These are phyloP conservation scores for Coendou prehensilis DNA, from an alignment of 2,797 vertebrate species.

Conservation along the genomic window DNA sequence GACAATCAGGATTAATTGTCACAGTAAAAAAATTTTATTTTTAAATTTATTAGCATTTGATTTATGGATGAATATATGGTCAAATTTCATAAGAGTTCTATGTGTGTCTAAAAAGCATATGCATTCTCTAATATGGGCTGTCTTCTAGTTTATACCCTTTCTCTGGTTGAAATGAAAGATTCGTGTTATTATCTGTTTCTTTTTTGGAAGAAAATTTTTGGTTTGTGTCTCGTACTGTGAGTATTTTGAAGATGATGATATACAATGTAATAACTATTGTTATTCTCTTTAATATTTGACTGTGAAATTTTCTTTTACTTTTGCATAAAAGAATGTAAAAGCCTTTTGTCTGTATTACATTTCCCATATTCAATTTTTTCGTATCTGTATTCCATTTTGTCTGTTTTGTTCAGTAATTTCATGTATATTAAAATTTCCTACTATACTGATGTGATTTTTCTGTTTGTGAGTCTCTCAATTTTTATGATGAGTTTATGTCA, in stretches of 20 bases:
- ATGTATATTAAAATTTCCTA: not conserved
- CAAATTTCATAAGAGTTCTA: not conserved
- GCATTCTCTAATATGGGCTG: not conserved
- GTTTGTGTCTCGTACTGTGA: not conserved
- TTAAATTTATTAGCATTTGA: not conserved
- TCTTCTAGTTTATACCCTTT: not conserved
- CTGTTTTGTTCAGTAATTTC: not conserved
- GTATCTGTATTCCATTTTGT: not conserved
- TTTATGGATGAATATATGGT: not conserved
- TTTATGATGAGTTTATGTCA: not conserved
- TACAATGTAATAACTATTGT: no score
- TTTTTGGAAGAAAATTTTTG: not conserved
- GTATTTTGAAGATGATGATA: not conserved
- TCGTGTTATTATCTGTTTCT: not conserved
- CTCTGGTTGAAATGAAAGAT: not conserved
- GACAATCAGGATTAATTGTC: not conserved
- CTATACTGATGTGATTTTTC: not conserved
- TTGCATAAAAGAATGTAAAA: not conserved
- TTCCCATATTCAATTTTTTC: not conserved
- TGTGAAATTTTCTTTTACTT: no score
- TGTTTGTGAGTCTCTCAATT: not conserved
- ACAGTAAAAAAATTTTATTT: not conserved
- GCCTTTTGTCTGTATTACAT: not conserved
- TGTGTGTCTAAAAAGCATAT: not conserved
- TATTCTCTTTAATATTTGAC: no score